A percentile compares a stretch with the other conserved stretches of the same genome.
Evolutionary conservation across 1,140 invertebrate species (phyloP).

Genomic region (Drosophila nigrodunni): DNA sequence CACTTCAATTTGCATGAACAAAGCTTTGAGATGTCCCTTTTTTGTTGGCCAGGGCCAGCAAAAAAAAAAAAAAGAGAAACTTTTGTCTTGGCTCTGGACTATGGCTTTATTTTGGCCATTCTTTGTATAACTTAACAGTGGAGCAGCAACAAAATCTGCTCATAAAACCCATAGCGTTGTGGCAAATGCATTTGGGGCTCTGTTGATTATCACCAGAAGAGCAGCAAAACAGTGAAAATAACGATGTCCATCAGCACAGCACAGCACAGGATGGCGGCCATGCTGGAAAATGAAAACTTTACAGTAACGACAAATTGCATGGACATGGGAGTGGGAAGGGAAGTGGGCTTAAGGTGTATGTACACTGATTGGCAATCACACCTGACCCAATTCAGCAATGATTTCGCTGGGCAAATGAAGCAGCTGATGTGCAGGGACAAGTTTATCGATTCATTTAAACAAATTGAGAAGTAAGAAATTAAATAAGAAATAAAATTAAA

Average conservation of each 20-base stretch:
- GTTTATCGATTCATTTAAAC: too few relatives aligned
- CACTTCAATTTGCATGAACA: constrained; percentile 81
- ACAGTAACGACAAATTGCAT: constrained; percentile 47
- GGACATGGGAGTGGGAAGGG: neutral
- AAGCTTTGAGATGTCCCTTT: constrained; percentile 58
- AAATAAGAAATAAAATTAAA: too few relatives aligned
- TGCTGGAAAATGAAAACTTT: constrained; percentile 42
- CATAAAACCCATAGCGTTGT: constrained; percentile 24
- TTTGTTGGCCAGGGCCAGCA: constrained; percentile 3
- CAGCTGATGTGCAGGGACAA: constrained; percentile 38
- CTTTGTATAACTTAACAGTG: constrained; percentile 65
- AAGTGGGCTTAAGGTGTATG: neutral
- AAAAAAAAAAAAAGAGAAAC: constrained; percentile 32
- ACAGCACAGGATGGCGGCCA: neutral
- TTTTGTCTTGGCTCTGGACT: constrained; percentile 43
- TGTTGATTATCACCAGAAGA: constrained; percentile 35
- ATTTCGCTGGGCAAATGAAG: constrained; percentile 36
- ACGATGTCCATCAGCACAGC: constrained; percentile 63
- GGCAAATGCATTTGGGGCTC: constrained; percentile 54
- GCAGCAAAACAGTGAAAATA: constrained; percentile 48
- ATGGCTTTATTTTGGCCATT: constrained; percentile 67
- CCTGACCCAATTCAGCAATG: constrained; percentile 60
- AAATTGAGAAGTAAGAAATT: too few relatives aligned
- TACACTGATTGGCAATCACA: constrained; percentile 43
- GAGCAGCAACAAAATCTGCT: constrained; percentile 40